Base-by-base conservation (phyloP, 2,888 invertebrate species). In the Apamea anceps region DNA sequence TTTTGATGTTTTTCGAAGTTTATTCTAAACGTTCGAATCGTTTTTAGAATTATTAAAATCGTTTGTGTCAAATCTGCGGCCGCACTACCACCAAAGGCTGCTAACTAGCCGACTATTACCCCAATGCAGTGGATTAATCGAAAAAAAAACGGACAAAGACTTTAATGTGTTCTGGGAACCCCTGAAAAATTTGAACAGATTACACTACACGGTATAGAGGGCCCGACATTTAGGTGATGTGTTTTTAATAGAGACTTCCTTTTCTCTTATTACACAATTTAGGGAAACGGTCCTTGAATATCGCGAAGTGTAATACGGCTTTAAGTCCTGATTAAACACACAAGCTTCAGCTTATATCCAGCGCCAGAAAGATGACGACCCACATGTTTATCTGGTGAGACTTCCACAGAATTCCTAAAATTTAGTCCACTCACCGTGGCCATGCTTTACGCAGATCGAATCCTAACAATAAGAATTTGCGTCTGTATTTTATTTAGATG, bases 401-500 rank as follows among this genome's bases (percentile, higher is more conserved):
- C 25, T 68, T 68, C 28, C 45, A 37, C 67, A 37, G 45, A 77
- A 82, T 63, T 62, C 18, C 42, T 45, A 28, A 28, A 48, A 68
- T 77, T 77, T 45, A 37, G 45, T 45, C 62, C 18, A 82, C 45
- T 80, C 67, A 77, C 25, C 62, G 37, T 28, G n/a, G 15, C 62
- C 28, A 79, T 68, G 72, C 57, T 84, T 63, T 73, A 82, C 74
- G 73, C 70, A 80, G 4, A 37, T 25, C 60, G 70, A 74, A 70
- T 73, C 70, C 73, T 80, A 76, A 80, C 63, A 80, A 67, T 45
- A 54, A 28, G 60, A 71, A 60, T 84, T 51, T 71, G 25, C 85
- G 84, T 72, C 62, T 67, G 60, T 72, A 63, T 76, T 81, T 75
- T 82, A 80, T 84, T 84, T 79, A 28, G 45, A 77, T 71, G 72